These are phyloP conservation scores for Drosophila equinoxialis DNA, from an alignment of 1,140 invertebrate genomes.

Conservation along the genomic window DNA sequence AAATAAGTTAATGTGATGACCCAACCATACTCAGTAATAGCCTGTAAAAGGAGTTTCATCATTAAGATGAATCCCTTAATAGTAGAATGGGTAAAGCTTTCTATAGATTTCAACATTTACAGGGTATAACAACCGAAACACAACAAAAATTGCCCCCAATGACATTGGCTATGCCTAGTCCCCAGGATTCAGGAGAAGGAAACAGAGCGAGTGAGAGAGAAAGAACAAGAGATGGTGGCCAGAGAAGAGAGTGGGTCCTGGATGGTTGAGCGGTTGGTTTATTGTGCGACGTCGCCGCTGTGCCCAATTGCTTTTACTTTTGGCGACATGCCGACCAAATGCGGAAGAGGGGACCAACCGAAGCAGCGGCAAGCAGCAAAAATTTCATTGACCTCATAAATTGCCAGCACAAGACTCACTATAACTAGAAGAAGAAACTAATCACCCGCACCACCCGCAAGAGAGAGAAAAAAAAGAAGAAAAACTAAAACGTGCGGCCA, in stretches of 20 bases:
- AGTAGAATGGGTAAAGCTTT: too few relatives aligned
- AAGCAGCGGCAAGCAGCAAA: constrained; percentile 45
- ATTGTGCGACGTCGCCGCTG: constrained; percentile 65
- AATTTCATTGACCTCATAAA: constrained; percentile 81
- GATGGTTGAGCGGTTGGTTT: constrained; percentile 31
- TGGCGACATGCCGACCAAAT: constrained; percentile 13
- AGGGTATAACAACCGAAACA: constrained; percentile 30
- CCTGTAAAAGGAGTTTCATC: too few relatives aligned
- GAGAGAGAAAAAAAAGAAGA: constrained; percentile 51
- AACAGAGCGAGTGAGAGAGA: not conserved
- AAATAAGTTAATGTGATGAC: not conserved
- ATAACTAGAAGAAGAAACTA: constrained; percentile 16
- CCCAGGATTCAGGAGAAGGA: not conserved
- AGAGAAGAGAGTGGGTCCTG: too few relatives aligned
- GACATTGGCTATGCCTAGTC: constrained; percentile 54
- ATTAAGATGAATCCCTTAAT: too few relatives aligned
- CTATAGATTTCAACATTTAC: not conserved
- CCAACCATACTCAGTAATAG: not conserved
- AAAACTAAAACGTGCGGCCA: constrained; percentile 55
- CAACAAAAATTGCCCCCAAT: constrained; percentile 63
- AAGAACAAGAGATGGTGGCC: not conserved
- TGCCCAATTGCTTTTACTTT: constrained; percentile 52
- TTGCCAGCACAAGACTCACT: constrained; percentile 45
- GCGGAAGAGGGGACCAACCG: not conserved
- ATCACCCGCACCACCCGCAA: constrained; percentile 29